A percentile compares a stretch with the other conserved stretches of the same genome.
These are phyloP conservation scores for Callosobruchus maculatus DNA, from an alignment of 2,888 invertebrate species.

Conservation along the genomic window DNA sequence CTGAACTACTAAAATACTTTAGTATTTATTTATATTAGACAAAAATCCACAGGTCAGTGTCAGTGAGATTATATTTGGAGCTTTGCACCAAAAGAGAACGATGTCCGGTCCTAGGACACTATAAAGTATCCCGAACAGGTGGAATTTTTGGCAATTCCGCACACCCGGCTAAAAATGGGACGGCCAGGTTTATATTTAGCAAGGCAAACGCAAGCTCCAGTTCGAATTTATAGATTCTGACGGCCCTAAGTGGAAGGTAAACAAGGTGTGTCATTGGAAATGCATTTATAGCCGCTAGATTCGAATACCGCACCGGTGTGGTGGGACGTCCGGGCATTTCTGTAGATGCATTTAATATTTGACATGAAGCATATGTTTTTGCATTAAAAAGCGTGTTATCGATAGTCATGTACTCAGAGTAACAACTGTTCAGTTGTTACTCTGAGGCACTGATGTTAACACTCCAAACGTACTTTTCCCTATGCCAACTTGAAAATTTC, in stretches of 20 bases:
- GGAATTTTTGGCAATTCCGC: not conserved
- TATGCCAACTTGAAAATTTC: no score
- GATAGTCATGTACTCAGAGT: no score
- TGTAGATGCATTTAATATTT: no score
- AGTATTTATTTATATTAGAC: not conserved
- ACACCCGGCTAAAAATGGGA: not conserved
- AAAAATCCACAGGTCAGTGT: not conserved
- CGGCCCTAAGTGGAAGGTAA: not conserved
- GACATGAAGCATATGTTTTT: no score
- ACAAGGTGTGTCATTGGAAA: not conserved
- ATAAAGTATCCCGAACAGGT: not conserved
- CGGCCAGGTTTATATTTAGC: not conserved
- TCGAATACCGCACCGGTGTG: no score
- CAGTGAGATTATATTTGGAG: not conserved
- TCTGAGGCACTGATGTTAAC: no score
- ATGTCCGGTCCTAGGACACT: not conserved
- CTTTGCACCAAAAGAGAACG: not conserved
- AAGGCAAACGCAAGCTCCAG: not conserved
- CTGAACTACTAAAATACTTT: not conserved
- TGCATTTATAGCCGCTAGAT: not conserved
- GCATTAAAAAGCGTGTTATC: no score
- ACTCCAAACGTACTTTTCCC: no score
- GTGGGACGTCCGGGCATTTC: no score
- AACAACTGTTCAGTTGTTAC: no score
- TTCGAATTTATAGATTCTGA: not conserved